A percentile compares a stretch with the other conserved stretches of the same genome.
Evolutionary conservation across 2,888 invertebrate species (phyloP).

Genomic region (Spodoptera picta): DNA sequence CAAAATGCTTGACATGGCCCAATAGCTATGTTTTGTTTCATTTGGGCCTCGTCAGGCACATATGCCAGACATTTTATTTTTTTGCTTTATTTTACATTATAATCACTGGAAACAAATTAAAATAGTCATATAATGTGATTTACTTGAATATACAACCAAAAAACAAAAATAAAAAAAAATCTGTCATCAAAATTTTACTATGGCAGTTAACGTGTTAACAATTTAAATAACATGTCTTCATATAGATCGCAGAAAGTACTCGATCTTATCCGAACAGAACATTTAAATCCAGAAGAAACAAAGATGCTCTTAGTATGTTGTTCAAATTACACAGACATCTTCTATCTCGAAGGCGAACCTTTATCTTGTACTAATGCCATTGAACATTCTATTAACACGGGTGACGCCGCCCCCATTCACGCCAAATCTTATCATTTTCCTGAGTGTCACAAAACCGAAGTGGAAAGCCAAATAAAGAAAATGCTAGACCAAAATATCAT

Average conservation of each 20-base stretch:
- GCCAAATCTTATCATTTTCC: not conserved
- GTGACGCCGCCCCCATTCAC: no score
- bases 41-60: no score
- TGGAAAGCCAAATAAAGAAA: constrained; percentile 1
- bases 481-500: constrained; percentile 2
- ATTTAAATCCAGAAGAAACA: constrained; percentile 5
- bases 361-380: constrained; percentile 2
- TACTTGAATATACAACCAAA: no score
- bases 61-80: no score
- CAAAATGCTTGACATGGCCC: constrained; percentile 18
- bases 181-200: no score
- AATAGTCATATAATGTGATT: no score
- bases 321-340: constrained; percentile 1
- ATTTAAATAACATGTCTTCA: not conserved
- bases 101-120: no score
- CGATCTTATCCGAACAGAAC: constrained; percentile 9
- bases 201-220: not conserved
- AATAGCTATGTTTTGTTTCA: no score
- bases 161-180: no score
- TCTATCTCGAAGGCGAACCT: not conserved
- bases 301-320: constrained; percentile 4
- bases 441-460: constrained; percentile 5
- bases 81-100: no score
- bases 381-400: not conserved
- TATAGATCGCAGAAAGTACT: constrained; percentile 5